A percentile compares a stretch with the other conserved stretches of the same genome.
These are phyloP conservation scores for Siderastrea siderea DNA, from an alignment of 92 coral and sea anemone species.

Conservation along the genomic window DNA sequence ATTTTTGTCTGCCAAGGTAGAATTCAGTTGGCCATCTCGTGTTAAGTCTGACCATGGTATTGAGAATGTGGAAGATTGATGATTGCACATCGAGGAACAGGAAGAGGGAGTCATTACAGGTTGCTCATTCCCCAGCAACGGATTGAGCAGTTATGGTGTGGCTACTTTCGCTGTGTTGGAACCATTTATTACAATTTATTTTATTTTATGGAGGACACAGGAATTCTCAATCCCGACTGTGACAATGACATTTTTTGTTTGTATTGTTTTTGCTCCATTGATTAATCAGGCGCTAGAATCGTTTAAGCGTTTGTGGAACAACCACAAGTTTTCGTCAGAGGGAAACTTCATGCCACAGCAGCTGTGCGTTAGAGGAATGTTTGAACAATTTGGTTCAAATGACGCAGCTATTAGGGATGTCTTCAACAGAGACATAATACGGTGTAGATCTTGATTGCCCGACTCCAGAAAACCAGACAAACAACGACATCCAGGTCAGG, in stretches of 20 bases:
- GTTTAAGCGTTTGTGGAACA: conserved; percentile 1
- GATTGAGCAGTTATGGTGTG: conserved; percentile 65
- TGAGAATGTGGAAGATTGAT: conserved; percentile 45
- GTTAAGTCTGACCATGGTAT: conserved; percentile 47
- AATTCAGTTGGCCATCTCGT: conserved; percentile 54
- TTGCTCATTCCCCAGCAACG: conserved; percentile 56
- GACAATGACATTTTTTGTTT: conserved; percentile 44
- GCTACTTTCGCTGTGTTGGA: conserved; percentile 56
- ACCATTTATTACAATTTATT: conserved; percentile 45
- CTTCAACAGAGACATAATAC: conserved; percentile 1
- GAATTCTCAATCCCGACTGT: conserved; percentile 35
- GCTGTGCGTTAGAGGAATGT: conserved; percentile 9
- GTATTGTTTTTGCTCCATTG: conserved; percentile 13
- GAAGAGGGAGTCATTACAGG: conserved; percentile 67
- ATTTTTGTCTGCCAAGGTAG: conserved; percentile 35
- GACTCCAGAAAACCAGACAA: neutral
- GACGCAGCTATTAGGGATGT: neutral
- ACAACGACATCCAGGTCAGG: conserved; percentile 3
- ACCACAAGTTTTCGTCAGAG: conserved; percentile 7
- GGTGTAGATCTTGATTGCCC: neutral
- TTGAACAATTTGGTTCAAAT: neutral
- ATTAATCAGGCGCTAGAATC: neutral
- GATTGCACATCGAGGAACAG: conserved; percentile 40
- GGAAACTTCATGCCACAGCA: conserved; percentile 2
- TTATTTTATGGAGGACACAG: conserved; percentile 47